These are phyloP conservation scores for Trogon surrucura DNA, from an alignment of 2,113 vertebrate genomes.

Conservation along the genomic window DNA sequence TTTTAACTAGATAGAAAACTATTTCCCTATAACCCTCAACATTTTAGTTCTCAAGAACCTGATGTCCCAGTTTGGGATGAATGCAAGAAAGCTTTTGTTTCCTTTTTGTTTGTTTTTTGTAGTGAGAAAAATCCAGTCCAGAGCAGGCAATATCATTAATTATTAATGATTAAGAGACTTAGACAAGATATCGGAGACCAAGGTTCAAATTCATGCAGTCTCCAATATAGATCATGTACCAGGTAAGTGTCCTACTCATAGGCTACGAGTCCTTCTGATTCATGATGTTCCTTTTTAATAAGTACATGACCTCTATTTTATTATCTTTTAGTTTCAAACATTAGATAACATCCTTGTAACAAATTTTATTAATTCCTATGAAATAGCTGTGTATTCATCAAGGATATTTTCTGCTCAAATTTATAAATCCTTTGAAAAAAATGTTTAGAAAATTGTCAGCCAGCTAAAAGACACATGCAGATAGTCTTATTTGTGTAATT, in stretches of 20 bases:
- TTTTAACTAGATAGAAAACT: neutral
- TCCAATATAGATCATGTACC: neutral
- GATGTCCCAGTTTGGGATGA: neutral
- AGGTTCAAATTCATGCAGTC: neutral
- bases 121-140: neutral
- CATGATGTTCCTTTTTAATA: neutral
- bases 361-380: neutral
- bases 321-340: neutral
- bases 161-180: constrained; percentile 4
- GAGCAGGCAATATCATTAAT: neutral
- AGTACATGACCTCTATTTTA: fast-evolving
- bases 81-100: neutral
- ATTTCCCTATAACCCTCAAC: neutral
- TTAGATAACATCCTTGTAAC: neutral
- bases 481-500: neutral
- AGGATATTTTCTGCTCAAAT: neutral
- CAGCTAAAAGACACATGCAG: neutral
- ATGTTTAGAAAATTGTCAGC: neutral
- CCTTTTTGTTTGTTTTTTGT: constrained; percentile 11
- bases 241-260: neutral
- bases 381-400: neutral
- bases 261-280: neutral
- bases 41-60: neutral
- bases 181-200: neutral
- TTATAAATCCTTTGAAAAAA: neutral